Conservation (phyloP, 37 sponge, comb jelly and placozoan genomes). For the Chondrilla cf. caribensis region DNA sequence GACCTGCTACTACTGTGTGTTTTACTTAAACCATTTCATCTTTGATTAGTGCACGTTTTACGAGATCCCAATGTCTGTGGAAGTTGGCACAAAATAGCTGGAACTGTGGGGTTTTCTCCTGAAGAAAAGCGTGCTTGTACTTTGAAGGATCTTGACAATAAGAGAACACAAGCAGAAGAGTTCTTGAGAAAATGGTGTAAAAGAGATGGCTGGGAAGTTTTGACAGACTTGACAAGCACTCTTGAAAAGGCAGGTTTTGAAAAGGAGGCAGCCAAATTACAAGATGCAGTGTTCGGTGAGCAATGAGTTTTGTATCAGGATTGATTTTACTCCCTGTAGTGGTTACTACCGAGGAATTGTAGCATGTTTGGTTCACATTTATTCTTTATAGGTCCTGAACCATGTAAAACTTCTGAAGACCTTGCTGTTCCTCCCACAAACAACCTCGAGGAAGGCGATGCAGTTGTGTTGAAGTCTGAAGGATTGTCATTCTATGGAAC, state of each 20-base stretch:
- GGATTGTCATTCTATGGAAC: not conserved
- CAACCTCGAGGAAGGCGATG: not conserved
- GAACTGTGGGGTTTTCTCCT: not conserved
- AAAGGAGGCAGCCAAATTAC: not conserved
- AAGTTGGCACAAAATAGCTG: not conserved
- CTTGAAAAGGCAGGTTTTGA: not conserved
- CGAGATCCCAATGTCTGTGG: not conserved
- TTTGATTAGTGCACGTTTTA: too few species aligned
- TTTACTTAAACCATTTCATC: too few species aligned
- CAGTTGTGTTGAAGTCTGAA: not conserved
- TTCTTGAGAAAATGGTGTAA: not conserved
- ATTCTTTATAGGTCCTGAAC: too few species aligned
- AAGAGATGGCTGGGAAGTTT: not conserved
- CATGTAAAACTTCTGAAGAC: too few species aligned
- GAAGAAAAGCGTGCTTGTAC: not conserved
- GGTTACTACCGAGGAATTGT: too few species aligned
- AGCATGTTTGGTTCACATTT: too few species aligned
- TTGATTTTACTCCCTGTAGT: too few species aligned
- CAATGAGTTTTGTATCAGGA: too few species aligned
- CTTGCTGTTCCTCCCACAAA: too few species aligned
- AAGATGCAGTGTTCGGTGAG: not conserved
- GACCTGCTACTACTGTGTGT: too few species aligned
- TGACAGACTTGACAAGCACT: not conserved
- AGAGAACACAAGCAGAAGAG: conserved; percentile 5
- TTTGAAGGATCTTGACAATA: not conserved